phyloP scores from a whole-genome alignment of 2,888 invertebrate genomes.

The Philopedon plagiatum region DNA sequence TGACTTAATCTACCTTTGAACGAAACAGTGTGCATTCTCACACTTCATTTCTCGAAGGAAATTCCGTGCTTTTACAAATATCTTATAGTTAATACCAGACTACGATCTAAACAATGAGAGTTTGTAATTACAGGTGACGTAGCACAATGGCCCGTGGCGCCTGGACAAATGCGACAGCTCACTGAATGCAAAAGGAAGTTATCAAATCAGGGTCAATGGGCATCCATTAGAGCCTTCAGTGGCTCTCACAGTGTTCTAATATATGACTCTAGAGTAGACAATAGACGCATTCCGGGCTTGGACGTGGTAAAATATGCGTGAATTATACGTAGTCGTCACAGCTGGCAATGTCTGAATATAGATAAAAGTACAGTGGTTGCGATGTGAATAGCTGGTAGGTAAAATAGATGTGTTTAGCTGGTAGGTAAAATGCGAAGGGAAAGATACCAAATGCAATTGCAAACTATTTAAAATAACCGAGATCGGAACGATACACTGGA shows the following conservation, averaged over 20 bases:
- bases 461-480: too few relatives aligned
- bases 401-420: too few relatives aligned
- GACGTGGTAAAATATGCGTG: neutral
- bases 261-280: constrained; percentile 9
- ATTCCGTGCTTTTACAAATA: too few relatives aligned
- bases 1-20: too few relatives aligned
- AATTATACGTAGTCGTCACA: neutral
- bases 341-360: neutral
- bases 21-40: too few relatives aligned
- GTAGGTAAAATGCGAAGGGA: too few relatives aligned
- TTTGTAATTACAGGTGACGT: constrained; percentile 2
- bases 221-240: constrained; percentile 13
- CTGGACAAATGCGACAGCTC: constrained; percentile 20
- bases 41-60: too few relatives aligned
- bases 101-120: neutral
- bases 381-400: too few relatives aligned
- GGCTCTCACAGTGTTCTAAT: constrained; percentile 7
- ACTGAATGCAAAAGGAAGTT: constrained; percentile 17
- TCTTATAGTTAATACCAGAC: neutral
- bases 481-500: too few relatives aligned
- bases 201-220: constrained; percentile 14
- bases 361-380: neutral
- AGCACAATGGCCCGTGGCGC: neutral
- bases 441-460: too few relatives aligned
- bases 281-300: neutral